Conservation (phyloP, 2,888 invertebrate species). For the Rotaria socialis region DNA sequence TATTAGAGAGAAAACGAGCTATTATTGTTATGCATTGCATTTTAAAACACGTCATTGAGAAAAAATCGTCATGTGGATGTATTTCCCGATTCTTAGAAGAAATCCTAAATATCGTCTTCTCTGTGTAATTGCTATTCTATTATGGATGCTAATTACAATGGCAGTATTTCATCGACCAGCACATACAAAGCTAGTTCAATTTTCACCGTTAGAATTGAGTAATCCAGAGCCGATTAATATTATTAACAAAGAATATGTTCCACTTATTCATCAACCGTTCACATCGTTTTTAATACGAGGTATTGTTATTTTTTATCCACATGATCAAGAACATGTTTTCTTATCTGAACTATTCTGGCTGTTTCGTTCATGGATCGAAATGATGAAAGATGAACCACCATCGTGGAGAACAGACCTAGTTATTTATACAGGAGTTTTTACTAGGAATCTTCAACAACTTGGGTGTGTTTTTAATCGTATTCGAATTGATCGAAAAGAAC, state of each 20-base stretch:
- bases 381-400: constrained; percentile 41
- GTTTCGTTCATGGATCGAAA: constrained; percentile 45
- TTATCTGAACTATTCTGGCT: constrained; percentile 40
- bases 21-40: not conserved
- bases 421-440: constrained; percentile 25
- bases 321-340: not conserved
- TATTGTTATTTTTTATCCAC: not conserved
- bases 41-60: not conserved
- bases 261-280: not conserved
- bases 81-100: not conserved
- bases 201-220: not conserved
- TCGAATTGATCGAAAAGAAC: constrained; percentile 26
- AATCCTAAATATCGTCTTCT: not conserved
- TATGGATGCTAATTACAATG: not conserved
- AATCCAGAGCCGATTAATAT: not conserved
- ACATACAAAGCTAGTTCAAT: not conserved
- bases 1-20: not conserved
- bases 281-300: not conserved
- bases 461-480: constrained; percentile 19
- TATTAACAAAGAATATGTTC: not conserved
- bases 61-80: not conserved
- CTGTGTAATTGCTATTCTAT: not conserved
- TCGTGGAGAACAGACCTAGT: constrained; percentile 44
- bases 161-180: not conserved
- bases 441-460: not conserved